Percentiles rank a stretch among this genome's conserved stretches.
Conservation (phyloP, 2,113 vertebrate genomes). For the Pycnonotus jocosus region DNA sequence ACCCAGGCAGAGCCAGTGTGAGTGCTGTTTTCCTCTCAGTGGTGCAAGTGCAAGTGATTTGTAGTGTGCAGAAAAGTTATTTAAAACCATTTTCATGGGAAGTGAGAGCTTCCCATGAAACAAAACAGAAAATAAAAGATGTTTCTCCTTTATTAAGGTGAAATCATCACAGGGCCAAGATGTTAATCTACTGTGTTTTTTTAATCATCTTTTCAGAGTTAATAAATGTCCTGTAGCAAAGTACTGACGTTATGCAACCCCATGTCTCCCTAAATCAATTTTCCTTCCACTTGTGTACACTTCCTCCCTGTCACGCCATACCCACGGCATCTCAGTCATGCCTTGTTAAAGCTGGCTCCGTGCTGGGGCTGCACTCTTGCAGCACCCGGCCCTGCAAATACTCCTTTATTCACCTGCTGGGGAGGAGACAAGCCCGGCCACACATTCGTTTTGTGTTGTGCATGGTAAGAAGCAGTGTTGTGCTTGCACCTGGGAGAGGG, state of each 20-base stretch:
- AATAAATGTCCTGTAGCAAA: neutral
- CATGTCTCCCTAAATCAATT: neutral
- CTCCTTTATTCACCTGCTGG: neutral
- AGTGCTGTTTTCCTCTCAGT: neutral
- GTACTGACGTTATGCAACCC: neutral
- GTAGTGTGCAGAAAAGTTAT: neutral
- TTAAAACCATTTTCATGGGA: neutral
- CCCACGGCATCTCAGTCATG: neutral
- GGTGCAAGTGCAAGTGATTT: neutral
- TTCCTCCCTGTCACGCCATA: neutral
- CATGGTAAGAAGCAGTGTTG: neutral
- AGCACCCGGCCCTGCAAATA: neutral
- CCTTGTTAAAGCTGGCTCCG: neutral
- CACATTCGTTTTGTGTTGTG: fast-evolving
- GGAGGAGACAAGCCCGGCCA: neutral
- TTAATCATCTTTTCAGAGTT: neutral
- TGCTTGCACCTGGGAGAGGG: neutral
- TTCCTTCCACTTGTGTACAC: neutral
- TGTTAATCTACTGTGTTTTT: neutral
- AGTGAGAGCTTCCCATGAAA: neutral
- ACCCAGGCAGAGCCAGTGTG: neutral
- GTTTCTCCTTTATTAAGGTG: neutral
- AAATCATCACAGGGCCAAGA: neutral
- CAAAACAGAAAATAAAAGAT: neutral
- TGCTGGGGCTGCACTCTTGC: neutral